Percentiles rank a stretch among this genome's conserved stretches.
These are phyloP conservation scores for Aporophyla nigra DNA, from an alignment of 2,888 invertebrate species.

Conservation along the genomic window DNA sequence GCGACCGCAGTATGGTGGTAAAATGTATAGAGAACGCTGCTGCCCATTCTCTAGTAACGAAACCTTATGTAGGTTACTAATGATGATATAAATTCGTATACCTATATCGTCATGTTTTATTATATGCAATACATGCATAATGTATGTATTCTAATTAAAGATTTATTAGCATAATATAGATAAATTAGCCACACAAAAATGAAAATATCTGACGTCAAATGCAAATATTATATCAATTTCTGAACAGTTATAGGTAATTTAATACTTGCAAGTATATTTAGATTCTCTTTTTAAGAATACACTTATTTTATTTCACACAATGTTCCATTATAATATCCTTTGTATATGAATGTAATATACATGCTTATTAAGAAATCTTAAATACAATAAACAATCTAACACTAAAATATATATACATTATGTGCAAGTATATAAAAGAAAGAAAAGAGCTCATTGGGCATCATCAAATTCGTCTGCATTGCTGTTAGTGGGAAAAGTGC, in stretches of 20 bases:
- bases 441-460: too few relatives aligned
- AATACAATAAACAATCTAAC: too few relatives aligned
- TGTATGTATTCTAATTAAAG: neutral
- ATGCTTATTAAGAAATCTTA: too few relatives aligned
- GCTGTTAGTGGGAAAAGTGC: too few relatives aligned
- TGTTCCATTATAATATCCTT: too few relatives aligned
- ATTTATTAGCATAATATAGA: neutral
- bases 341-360: too few relatives aligned
- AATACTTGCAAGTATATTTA: neutral
- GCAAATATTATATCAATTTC: neutral
- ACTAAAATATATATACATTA: too few relatives aligned
- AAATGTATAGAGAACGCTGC: too few relatives aligned
- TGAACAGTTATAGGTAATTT: neutral
- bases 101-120: neutral
- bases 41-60: too few relatives aligned
- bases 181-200: neutral
- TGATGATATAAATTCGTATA: neutral
- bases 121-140: neutral
- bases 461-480: too few relatives aligned
- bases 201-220: neutral
- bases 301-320: neutral
- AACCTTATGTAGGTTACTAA: neutral
- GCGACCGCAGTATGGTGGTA: too few relatives aligned
- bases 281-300: neutral
- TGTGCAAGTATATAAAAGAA: too few relatives aligned